A percentile compares a stretch with the other conserved stretches of the same genome.
Evolutionary conservation across 2,113 vertebrate genomes (phyloP).

Genomic region (Microcebus jonahi): DNA sequence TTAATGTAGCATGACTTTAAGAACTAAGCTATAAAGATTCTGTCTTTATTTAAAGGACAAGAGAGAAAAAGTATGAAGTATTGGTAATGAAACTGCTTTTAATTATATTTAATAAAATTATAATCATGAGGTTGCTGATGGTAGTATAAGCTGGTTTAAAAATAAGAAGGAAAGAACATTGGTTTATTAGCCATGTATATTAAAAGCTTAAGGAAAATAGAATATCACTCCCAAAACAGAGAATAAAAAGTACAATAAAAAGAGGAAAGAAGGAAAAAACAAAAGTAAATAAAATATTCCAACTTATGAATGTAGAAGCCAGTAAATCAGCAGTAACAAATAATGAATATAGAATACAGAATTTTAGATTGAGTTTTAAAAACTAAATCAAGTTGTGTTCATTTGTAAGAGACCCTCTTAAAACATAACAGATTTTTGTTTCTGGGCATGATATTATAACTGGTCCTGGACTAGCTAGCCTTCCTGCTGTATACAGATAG

Average conservation of each 20-base stretch:
- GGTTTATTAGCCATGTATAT: neutral
- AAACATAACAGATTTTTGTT: neutral
- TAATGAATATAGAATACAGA: neutral
- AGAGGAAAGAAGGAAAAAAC: neutral
- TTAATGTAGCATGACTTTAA: neutral
- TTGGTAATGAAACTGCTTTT: constrained; percentile 22
- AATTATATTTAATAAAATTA: neutral
- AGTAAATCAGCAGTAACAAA: neutral
- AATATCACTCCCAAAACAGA: neutral
- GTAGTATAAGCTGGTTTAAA: neutral
- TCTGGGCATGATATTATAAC: neutral
- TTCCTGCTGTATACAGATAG: neutral
- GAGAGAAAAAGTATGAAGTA: constrained; percentile 14
- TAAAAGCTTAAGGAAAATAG: constrained; percentile 21
- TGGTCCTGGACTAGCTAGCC: neutral
- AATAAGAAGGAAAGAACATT: neutral
- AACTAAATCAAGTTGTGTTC: neutral
- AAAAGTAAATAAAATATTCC: neutral
- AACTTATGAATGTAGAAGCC: neutral
- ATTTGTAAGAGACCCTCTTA: neutral
- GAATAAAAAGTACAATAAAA: neutral
- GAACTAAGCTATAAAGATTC: neutral
- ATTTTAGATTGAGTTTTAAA: neutral
- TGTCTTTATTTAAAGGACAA: constrained; percentile 10
- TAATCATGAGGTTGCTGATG: neutral